Percentiles rank a stretch among this genome's conserved stretches.
phyloP scores from a whole-genome alignment of 2,888 invertebrate genomes.

The Caenorhabditis virilis region DNA sequence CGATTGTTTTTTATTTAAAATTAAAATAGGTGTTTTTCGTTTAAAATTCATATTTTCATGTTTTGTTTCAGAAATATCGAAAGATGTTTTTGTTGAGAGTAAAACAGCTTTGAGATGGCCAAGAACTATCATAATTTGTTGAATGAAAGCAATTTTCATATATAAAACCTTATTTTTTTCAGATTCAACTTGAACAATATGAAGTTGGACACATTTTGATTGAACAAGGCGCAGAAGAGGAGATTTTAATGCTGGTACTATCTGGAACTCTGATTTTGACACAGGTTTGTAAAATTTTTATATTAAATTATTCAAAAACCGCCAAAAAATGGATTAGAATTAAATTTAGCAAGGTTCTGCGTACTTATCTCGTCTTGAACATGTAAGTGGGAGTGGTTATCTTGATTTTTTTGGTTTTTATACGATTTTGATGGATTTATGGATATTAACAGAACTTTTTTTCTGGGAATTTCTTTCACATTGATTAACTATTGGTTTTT shows the following conservation, averaged over 20 bases:
- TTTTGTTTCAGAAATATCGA: no score
- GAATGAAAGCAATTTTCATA: no score
- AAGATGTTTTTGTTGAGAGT: no score
- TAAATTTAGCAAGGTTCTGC: slow-evolving; percentile 20
- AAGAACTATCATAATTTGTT: no score
- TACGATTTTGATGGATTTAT: neutral
- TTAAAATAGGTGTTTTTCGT: no score
- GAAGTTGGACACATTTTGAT: slow-evolving; percentile 56
- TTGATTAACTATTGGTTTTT: neutral
- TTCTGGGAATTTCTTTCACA: slow-evolving; percentile 3
- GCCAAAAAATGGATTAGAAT: neutral
- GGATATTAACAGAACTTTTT: neutral
- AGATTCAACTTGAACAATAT: slow-evolving; percentile 30
- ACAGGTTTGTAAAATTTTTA: slow-evolving; percentile 41
- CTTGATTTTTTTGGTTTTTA: neutral
- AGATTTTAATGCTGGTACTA: slow-evolving; percentile 55
- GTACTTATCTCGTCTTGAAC: slow-evolving; percentile 22
- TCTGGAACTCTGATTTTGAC: slow-evolving; percentile 50
- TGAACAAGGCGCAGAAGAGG: slow-evolving; percentile 63
- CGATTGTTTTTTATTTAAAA: no score
- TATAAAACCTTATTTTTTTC: neutral
- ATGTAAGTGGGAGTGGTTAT: slow-evolving; percentile 15
- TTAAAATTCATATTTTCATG: no score
- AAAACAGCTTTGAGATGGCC: no score
- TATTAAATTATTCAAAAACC: neutral